Conservation (phyloP, 1,140 invertebrate species). For the Calephelis nemesis region DNA sequence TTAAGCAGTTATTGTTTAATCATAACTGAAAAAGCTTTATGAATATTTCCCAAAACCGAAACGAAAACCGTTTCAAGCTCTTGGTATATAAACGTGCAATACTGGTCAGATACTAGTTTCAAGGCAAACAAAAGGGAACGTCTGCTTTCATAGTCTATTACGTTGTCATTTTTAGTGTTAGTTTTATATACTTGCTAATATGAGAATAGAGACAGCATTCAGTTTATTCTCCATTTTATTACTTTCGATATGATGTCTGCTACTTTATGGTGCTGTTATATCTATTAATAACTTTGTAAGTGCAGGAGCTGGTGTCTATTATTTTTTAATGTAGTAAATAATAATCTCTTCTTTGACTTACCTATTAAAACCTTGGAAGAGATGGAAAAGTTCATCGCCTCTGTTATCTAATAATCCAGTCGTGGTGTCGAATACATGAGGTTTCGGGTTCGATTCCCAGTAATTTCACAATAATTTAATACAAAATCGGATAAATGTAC, state of each 20-base stretch:
- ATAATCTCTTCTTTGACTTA: too few relatives aligned
- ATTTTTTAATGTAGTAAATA: too few relatives aligned
- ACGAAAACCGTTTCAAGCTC: background rate
- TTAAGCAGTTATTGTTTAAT: too few relatives aligned
- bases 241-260: slow-evolving; percentile 4
- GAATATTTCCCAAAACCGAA: too few relatives aligned
- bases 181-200: slow-evolving; percentile 17
- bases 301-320: too few relatives aligned
- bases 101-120: slow-evolving; percentile 14
- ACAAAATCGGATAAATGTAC: too few relatives aligned
- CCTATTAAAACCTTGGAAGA: too few relatives aligned
- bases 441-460: background rate
- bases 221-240: slow-evolving; percentile 11
- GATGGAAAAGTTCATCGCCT: too few relatives aligned
- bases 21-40: background rate
- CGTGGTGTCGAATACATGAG: background rate
- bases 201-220: slow-evolving; percentile 7
- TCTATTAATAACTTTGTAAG: background rate
- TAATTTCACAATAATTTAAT: too few relatives aligned
- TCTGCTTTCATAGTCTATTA: slow-evolving; percentile 29
- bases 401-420: too few relatives aligned
- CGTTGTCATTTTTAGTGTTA: slow-evolving; percentile 27
- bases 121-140: slow-evolving; percentile 19
- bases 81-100: slow-evolving; percentile 4
- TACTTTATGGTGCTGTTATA: background rate